Percentiles rank a stretch among this genome's conserved stretches.
These are phyloP conservation scores for Nemopilema nomurai DNA, from an alignment of 30 jellyfish, hydroid and myxozoan species.

Conservation along the genomic window DNA sequence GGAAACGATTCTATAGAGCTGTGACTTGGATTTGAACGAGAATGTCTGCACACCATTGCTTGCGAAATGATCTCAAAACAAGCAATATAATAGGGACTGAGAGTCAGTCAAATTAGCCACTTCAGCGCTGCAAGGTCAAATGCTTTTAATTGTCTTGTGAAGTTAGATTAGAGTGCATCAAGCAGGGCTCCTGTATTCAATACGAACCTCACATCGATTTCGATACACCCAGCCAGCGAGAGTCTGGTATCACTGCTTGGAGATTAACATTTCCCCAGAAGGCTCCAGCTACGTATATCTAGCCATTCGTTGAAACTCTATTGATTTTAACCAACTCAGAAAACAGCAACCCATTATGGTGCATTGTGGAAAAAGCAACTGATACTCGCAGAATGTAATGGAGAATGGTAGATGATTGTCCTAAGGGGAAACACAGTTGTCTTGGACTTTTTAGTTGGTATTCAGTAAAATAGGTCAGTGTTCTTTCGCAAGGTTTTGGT, in stretches of 20 bases:
- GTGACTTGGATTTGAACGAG: background rate
- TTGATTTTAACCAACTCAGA: background rate
- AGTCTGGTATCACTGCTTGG: background rate
- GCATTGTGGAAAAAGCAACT: too few relatives aligned
- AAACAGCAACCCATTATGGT: background rate
- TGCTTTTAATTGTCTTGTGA: background rate
- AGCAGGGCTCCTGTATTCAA: background rate
- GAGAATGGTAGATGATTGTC: too few relatives aligned
- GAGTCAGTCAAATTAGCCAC: background rate
- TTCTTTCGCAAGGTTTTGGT: too few relatives aligned
- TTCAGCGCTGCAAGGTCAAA: background rate
- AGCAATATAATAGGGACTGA: background rate
- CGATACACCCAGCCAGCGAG: background rate
- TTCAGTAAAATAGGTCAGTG: too few relatives aligned
- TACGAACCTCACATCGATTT: background rate
- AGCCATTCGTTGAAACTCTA: background rate
- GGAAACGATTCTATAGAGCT: background rate
- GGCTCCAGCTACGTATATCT: background rate
- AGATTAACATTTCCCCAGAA: background rate
- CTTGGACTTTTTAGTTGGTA: too few relatives aligned
- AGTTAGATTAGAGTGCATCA: background rate
- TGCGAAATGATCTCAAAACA: background rate
- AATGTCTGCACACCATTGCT: background rate
- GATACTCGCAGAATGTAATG: too few relatives aligned
- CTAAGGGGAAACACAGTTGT: too few relatives aligned